Evolutionary conservation across 2,797 vertebrate species (phyloP).

Genomic region (Intellagama lesueurii): DNA sequence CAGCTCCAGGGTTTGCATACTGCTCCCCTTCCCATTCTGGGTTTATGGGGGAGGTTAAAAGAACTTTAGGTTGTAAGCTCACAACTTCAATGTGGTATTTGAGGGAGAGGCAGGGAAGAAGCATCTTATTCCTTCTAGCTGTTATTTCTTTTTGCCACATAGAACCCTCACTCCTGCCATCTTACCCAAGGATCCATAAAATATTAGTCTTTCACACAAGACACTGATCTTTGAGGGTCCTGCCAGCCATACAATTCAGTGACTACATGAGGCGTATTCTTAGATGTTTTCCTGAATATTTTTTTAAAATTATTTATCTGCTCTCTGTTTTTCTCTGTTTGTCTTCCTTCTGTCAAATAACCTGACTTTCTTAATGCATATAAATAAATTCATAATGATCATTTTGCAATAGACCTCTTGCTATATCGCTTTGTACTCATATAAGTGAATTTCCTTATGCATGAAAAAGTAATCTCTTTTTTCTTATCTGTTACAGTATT

Average conservation of each 20-base stretch:
- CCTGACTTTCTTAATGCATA: constrained; percentile 61
- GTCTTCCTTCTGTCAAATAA: constrained; percentile 33
- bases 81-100: too few species aligned
- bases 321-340: constrained; percentile 46
- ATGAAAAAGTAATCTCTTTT: constrained; percentile 64
- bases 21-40: too few species aligned
- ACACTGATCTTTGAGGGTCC: neutral
- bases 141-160: neutral
- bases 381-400: constrained; percentile 52
- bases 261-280: neutral
- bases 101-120: neutral
- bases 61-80: neutral
- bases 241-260: neutral
- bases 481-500: constrained; percentile 66
- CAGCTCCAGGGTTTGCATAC: neutral
- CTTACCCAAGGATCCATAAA: neutral
- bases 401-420: constrained; percentile 57
- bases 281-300: constrained; percentile 40
- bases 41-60: neutral
- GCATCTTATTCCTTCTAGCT: neutral
- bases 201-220: neutral
- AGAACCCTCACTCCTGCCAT: too few species aligned
- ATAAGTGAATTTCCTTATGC: constrained; percentile 67
- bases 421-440: constrained; percentile 51
- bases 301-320: neutral